Conservation (phyloP, 2,888 invertebrate genomes). For the Erebia epiphron region DNA sequence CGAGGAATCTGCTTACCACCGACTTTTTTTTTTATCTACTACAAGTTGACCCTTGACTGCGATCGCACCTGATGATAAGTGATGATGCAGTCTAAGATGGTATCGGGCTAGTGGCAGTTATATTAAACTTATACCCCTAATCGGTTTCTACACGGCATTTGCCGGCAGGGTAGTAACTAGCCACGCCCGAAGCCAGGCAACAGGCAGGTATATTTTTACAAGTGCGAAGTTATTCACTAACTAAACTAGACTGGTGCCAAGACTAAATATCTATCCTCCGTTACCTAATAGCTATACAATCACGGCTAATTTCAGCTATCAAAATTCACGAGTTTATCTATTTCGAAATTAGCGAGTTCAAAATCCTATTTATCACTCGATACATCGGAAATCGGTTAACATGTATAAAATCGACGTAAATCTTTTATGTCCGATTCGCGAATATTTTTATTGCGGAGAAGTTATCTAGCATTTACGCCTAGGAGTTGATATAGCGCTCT, state of each 20-base stretch:
- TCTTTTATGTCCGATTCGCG: conserved; percentile 47
- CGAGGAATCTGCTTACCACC: too few species aligned
- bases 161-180: too few species aligned
- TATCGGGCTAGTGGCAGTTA: too few species aligned
- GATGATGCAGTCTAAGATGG: too few species aligned
- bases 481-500: background rate
- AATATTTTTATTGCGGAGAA: conserved; percentile 57
- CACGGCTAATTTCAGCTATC: background rate
- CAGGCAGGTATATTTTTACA: background rate
- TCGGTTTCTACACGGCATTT: too few species aligned
- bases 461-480: background rate
- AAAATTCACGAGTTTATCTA: conserved; percentile 6
- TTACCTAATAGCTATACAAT: background rate
- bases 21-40: too few species aligned
- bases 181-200: background rate
- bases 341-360: conserved; percentile 2
- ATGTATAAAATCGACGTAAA: conserved; percentile 54
- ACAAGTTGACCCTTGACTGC: too few species aligned
- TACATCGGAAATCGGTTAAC: conserved; percentile 41
- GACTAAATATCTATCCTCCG: background rate
- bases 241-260: background rate
- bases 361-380: conserved; percentile 25
- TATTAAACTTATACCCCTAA: too few species aligned
- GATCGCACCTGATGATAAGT: too few species aligned
- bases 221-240: background rate